Evolutionary conservation across 1,140 invertebrate genomes (phyloP).

Genomic region (Aplysia californica): DNA sequence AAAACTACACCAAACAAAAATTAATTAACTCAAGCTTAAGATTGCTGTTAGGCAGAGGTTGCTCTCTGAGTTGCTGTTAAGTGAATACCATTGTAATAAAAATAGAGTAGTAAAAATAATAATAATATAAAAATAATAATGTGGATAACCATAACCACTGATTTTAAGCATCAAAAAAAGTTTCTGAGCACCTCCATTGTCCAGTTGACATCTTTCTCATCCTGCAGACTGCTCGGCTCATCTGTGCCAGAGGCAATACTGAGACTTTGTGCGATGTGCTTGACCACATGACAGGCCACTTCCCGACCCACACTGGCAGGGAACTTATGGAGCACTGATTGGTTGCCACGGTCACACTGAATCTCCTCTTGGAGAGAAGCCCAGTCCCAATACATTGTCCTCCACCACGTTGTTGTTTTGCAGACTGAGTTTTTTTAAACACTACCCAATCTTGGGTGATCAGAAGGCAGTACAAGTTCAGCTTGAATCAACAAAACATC

Average conservation of each 20-base stretch:
- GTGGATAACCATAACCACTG: too few relatives aligned
- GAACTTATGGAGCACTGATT: constrained; percentile 89
- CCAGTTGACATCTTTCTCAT: constrained; percentile 84
- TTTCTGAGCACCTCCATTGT: constrained; percentile 80
- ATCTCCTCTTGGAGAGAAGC: constrained; percentile 64
- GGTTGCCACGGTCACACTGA: constrained; percentile 72
- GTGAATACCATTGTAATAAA: too few relatives aligned
- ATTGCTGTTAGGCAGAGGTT: too few relatives aligned
- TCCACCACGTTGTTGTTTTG: too few relatives aligned
- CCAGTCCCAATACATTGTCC: constrained; percentile 69
- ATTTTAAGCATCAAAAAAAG: too few relatives aligned
- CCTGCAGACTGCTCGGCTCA: constrained; percentile 62
- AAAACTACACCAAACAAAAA: too few relatives aligned
- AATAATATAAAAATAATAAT: too few relatives aligned
- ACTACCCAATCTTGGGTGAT: constrained; percentile 59
- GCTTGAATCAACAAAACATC: not conserved
- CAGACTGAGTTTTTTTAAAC: constrained; percentile 86
- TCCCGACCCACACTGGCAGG: constrained; percentile 80
- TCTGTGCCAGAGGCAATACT: constrained; percentile 71
- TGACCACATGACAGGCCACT: constrained; percentile 86
- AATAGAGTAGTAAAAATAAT: too few relatives aligned
- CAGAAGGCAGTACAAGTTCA: not conserved
- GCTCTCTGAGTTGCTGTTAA: too few relatives aligned
- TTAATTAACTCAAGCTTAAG: too few relatives aligned
- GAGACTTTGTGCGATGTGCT: constrained; percentile 77